Evolutionary conservation across 2,113 vertebrate genomes (phyloP), one percentile per base, ranked within the genome.

Genomic region (Percopsis transmontana): DNA sequence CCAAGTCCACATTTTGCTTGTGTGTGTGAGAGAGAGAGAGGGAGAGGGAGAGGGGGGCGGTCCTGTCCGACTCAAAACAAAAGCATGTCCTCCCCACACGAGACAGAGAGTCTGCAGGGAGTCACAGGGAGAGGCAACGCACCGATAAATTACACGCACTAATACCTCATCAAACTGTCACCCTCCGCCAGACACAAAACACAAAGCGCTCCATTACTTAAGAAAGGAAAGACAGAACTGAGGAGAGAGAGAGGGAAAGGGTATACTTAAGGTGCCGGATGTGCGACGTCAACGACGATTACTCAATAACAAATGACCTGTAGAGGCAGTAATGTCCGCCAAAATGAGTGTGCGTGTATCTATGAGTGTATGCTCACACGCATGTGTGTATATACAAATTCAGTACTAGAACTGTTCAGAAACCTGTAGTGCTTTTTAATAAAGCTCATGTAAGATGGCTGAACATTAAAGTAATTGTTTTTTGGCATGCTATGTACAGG

Each of bases 161-260:
- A 90, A 87, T 85, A 72, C 78, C 77, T 88, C 84, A 86, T 90
- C 81, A 87, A 86, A 80, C 72, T 88, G 87, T 85, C 88, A 84
- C 58, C 16, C 58, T 20, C 51, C 72, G 72, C 54, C 9, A 20
- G 58, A 81, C 74, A 72, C 74, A 74, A 75, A 77, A 67, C 73
- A 71, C 38, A 19, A 69, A 68, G 66, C 44, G 13, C 66, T 27
- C 47, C 33, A 55, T 69, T 58, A 83, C 62, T 54, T 70, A 67
- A 80, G 67, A 68, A 55, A 45, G 15, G 12, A 44, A 23, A 61
- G 48, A 55, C 21, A 58, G 59, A 58, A 14, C 42, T 50, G 20
- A 41, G 45, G 47, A 57, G 44, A 78, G 68, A 59, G 68, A 40
- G 21, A 67, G 19, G 27, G 56, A 68, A 70, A 70, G 66, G 27